These are phyloP conservation scores for Pangasianodon gigas DNA, from an alignment of 2,113 vertebrate genomes.

Conservation along the genomic window DNA sequence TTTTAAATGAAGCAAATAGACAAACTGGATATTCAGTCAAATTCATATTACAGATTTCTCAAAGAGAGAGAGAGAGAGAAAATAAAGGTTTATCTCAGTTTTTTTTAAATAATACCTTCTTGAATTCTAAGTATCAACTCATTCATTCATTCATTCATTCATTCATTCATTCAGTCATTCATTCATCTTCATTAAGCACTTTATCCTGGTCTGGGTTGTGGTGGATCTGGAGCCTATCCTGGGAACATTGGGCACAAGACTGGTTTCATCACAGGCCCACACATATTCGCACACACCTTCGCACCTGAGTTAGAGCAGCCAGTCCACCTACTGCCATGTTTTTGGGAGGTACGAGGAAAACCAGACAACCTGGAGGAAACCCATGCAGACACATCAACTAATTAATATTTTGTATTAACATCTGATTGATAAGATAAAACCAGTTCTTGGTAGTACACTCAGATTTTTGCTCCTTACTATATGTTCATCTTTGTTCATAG, in stretches of 20 bases:
- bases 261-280: neutral
- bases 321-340: neutral
- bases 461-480: neutral
- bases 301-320: neutral
- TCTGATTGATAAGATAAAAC: neutral
- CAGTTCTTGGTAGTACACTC: neutral
- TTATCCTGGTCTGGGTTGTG: neutral
- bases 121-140: neutral
- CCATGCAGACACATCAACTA: neutral
- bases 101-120: neutral
- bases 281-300: neutral
- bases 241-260: neutral
- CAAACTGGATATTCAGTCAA: neutral
- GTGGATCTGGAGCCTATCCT: neutral
- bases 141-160: neutral
- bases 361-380: neutral
- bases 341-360: neutral
- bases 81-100: neutral
- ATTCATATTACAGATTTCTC: neutral
- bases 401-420: neutral
- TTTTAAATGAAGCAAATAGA: neutral
- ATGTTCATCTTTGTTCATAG: constrained; percentile 16
- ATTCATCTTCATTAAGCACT: neutral
- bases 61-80: neutral
- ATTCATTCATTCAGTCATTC: no score